phyloP scores from a whole-genome alignment of 1,140 invertebrate species.

The Pseudomyrmex flavicornis region DNA sequence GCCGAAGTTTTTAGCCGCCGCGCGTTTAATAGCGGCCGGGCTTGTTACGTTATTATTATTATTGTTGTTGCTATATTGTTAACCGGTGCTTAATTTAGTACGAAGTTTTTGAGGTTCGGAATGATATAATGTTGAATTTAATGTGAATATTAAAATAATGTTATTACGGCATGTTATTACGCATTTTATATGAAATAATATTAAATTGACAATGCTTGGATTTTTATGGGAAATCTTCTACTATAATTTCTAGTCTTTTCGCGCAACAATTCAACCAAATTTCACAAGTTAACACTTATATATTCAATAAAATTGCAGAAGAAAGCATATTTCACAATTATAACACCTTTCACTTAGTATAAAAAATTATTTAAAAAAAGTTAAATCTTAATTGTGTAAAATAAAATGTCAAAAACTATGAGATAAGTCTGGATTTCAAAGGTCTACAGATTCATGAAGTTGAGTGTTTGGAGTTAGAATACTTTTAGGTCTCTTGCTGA shows the following conservation, averaged over 20 bases:
- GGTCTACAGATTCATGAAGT: too few species aligned
- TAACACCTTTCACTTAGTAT: neutral
- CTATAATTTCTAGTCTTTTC: neutral
- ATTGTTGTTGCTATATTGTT: neutral
- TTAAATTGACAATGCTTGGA: neutral
- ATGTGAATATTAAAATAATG: neutral
- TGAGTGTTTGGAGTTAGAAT: neutral
- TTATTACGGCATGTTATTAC: too few species aligned
- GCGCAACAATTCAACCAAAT: too few species aligned
- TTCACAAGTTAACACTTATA: neutral
- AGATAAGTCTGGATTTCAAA: too few species aligned
- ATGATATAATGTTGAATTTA: too few species aligned
- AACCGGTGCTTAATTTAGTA: slow-evolving; percentile 6
- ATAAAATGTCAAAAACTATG: too few species aligned
- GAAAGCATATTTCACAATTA: neutral
- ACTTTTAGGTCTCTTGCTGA: neutral
- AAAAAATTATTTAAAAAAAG: neutral
- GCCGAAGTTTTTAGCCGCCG: slow-evolving; percentile 29
- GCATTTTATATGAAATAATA: neutral
- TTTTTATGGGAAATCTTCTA: neutral
- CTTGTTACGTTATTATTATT: slow-evolving; percentile 1
- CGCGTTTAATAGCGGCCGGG: slow-evolving; percentile 15
- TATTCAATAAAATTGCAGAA: neutral
- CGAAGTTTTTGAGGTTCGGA: slow-evolving; percentile 5
- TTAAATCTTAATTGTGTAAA: too few species aligned